Base-by-base conservation (phyloP, 2,888 invertebrate species). In the Halocaridina rubra region DNA sequence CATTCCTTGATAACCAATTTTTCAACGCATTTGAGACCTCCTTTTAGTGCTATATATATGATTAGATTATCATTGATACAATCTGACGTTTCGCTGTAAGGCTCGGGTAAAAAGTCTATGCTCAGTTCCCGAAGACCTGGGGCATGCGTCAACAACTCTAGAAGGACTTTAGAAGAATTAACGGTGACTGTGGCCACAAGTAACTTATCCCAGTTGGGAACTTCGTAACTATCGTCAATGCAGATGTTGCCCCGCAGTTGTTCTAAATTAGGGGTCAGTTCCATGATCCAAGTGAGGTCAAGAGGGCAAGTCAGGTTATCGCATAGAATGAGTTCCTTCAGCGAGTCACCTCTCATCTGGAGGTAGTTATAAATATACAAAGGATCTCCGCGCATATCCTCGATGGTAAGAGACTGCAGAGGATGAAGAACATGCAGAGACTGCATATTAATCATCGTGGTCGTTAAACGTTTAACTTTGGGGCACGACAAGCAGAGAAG, bases 81-180 rank as follows among this genome's bases (percentile, higher is more conserved):
- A 22, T 75, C 57, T 29, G 33, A 79, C 22, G 86, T 82, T 24
- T 86, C 86, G 19, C n/a, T 13, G 75, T 86, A 86, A 0, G 82
- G 80, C 39, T 76, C 67, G 7, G 80, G 75, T 8, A 19, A 16
- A 3, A 82, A 80, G 22, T n/a, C 30, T 13, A 86, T 32, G 29
- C 67, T 74, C 22, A 86, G 79, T 24, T 59, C 46, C n/a, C 32
- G 59, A n/a, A 86, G 39, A 5, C 16, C 74, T 10, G 82, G 86
- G 4, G 80, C 67, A 13, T 80, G 80, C 16, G 80, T 78, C 16
- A 86, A 33, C 46, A 86, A 57, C 16, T 69, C 32, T 3, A 81
- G 33, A 0, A 80, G 27, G 3, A 27, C 61, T 19, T 82, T 71
- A 13, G 57, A 61, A 3, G 80, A 67, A 10, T 53, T 75, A 3